Percentiles rank a stretch among this genome's conserved stretches.
Conservation (phyloP, 1,140 invertebrate genomes). For the Aplysia californica region DNA sequence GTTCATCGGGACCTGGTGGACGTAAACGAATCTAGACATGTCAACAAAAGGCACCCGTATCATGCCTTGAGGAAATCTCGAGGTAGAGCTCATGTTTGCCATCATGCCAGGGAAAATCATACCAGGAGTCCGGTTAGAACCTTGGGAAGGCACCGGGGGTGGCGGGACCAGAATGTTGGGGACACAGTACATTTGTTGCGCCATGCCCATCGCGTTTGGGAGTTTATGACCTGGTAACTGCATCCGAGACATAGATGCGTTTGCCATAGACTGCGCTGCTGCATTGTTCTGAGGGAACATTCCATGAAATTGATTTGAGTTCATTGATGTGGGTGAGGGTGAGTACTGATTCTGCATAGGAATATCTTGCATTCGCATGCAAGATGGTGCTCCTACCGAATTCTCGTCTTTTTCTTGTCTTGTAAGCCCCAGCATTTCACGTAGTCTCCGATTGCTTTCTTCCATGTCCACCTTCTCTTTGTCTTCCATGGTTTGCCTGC, state of each 20-base stretch:
- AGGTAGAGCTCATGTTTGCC: not conserved
- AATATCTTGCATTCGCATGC: constrained; percentile 1
- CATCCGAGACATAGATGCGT: constrained; percentile 6
- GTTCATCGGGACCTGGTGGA: constrained; percentile 17
- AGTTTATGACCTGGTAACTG: constrained; percentile 4
- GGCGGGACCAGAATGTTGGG: constrained; percentile 26
- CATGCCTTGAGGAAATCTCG: constrained; percentile 25
- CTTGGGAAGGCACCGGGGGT: not conserved
- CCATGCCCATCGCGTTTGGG: not conserved
- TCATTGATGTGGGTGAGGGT: not conserved
- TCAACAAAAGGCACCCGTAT: constrained; percentile 22
- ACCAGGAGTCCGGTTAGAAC: not conserved
- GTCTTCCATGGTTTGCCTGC: constrained; percentile 4
- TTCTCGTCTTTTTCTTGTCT: too few relatives aligned
- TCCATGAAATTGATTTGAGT: not conserved
- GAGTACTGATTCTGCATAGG: not conserved
- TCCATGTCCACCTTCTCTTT: constrained; percentile 5
- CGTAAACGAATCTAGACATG: constrained; percentile 25
- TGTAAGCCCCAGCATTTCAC: constrained; percentile 18
- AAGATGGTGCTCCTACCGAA: too few relatives aligned
- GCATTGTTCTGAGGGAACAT: not conserved
- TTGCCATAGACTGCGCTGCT: not conserved
- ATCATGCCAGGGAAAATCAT: constrained; percentile 16
- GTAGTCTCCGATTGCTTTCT: constrained; percentile 18
- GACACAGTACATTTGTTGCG: constrained; percentile 27